These are phyloP conservation scores for Drosophila mercatorum DNA, from an alignment of 2,888 invertebrate species.

Conservation along the genomic window DNA sequence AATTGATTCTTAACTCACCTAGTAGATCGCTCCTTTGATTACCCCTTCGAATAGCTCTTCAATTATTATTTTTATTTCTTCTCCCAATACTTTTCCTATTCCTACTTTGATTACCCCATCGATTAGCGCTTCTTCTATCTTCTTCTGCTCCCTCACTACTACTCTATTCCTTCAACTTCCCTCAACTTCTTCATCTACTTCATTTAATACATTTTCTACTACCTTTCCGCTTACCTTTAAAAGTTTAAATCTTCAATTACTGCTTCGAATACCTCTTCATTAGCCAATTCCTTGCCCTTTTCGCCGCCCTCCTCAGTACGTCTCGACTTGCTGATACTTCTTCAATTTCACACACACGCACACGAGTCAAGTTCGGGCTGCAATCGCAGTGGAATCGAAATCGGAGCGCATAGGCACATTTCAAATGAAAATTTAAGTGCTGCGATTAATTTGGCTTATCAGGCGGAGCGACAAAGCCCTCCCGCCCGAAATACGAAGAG, in stretches of 20 bases:
- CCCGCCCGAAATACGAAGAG: constrained; percentile 32
- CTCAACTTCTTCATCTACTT: not conserved
- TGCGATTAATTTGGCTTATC: constrained; percentile 81
- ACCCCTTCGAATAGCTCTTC: not conserved
- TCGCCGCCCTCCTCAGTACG: not conserved
- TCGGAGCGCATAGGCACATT: constrained; percentile 50
- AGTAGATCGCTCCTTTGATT: no score
- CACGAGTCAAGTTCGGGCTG: not conserved
- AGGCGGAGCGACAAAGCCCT: constrained; percentile 34
- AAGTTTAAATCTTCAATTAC: not conserved
- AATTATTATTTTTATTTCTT: not conserved
- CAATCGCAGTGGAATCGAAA: constrained; percentile 31
- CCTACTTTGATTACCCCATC: not conserved
- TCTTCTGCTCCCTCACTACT: not conserved
- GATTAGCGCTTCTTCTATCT: not conserved
- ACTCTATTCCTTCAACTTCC: not conserved
- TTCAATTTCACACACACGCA: constrained; percentile 7
- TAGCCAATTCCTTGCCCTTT: not conserved
- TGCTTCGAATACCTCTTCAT: constrained; percentile 1
- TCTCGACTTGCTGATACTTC: constrained; percentile 10
- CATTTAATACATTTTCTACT: not conserved
- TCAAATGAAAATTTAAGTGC: constrained; percentile 79
- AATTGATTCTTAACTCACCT: not conserved
- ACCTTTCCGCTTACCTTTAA: not conserved
- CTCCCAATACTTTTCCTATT: not conserved